Conservation (phyloP, 2,113 vertebrate genomes). For the Rhinopomastus cyanomelas region DNA sequence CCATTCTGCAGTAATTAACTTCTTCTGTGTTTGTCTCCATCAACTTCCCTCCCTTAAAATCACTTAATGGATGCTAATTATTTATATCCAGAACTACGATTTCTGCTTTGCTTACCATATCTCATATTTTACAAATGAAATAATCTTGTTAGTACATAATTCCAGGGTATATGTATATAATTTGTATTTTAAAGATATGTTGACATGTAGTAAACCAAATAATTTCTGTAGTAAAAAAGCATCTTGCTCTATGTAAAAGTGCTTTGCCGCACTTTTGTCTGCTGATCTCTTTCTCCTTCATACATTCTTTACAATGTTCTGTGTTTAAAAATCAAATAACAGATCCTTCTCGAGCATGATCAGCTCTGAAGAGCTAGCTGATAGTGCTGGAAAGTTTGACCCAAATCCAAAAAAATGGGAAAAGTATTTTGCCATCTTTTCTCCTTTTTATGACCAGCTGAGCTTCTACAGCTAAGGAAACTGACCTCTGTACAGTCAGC, state of each 20-base stretch:
- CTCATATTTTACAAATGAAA: too few relatives aligned
- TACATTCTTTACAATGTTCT: background rate
- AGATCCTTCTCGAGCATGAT: background rate
- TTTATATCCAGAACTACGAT: background rate
- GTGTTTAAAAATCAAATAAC: background rate
- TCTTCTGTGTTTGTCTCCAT: background rate
- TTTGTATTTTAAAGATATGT: background rate
- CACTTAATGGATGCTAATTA: background rate
- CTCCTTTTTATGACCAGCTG: background rate
- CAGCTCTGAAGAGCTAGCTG: background rate
- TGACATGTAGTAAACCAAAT: background rate
- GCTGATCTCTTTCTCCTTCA: background rate
- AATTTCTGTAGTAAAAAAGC: background rate
- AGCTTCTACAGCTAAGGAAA: background rate
- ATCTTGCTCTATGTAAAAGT: background rate
- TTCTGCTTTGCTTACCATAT: background rate
- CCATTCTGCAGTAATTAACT: background rate
- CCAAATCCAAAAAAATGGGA: background rate
- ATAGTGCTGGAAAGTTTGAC: background rate
- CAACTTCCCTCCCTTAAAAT: background rate
- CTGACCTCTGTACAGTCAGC: background rate
- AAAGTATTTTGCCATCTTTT: background rate
- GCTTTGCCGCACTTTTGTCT: background rate
- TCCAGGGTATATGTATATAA: background rate
- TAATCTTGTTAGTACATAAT: too few relatives aligned